Evolutionary conservation across 2,888 invertebrate genomes (phyloP), one percentile per base, ranked within the genome.

Genomic region (Oligia latruncula): DNA sequence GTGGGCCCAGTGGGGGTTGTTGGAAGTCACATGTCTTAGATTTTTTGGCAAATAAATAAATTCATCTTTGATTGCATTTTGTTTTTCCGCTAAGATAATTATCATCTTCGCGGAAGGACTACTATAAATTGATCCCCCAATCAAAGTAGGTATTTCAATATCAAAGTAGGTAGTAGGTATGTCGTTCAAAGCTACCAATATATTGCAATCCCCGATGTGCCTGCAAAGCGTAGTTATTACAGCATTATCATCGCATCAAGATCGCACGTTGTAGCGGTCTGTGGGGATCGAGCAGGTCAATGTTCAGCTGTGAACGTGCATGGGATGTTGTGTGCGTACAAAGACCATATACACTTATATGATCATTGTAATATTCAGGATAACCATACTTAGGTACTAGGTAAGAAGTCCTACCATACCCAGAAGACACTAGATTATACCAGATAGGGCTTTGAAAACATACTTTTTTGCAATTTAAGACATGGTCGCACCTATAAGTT

Each of bases 181-280:
- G 8, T 80, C 23, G 35, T 62, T 62, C 20, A 67, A 55, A 67
- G 29, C 52, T 71, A 71, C 66, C 66, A 80, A 80, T 80, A 80
- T 60, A 66, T 79, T 68, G 43, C 35, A 76, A 62, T 84, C 17
- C 43, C 62, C 40, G 43, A 71, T 71, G 66, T 49, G 49, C 74
- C 29, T 65, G 55, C 67, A 79, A 71, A 74, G 49, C 49, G 62
- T 71, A 46, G 72, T 80, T 83, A 83, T 71, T 84, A 75, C 62
- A 75, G 67, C 46, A 71, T 82, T 79, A 83, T 84, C 72, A 71
- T 84, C 55, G 52, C 70, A 75, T 84, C 62, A 73, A 84, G 74
- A 84, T 83, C 80, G 73, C 84, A 84, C 64, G 71, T 62, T 80
- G 58, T 62, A 52, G 74, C 67, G 65, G 72, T 65, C 80, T 70